Conservation (phyloP, 2,113 vertebrate species). For the Puffinus mauretanicus region DNA sequence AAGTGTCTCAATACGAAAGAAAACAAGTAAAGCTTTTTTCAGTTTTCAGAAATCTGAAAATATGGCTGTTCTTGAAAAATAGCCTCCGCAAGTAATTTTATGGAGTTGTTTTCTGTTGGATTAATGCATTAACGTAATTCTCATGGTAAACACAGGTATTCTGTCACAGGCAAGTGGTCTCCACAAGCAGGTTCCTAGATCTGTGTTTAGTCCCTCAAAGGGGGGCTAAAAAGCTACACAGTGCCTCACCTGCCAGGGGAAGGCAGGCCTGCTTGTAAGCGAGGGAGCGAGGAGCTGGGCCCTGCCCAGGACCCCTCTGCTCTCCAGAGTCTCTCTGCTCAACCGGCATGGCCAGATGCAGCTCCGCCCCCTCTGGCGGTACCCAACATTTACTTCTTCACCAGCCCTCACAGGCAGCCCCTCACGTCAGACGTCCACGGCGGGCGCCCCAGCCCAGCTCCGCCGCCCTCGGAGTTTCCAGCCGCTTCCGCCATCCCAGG, state of each 20-base stretch:
- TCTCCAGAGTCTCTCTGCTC: neutral
- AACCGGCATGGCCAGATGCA: neutral
- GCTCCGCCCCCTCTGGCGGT: neutral
- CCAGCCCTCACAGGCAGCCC: no score
- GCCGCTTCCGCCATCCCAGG: no score
- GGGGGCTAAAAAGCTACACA: neutral
- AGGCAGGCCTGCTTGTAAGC: neutral
- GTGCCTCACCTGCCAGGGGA: neutral
- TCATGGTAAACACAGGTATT: neutral
- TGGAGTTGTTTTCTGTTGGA: neutral
- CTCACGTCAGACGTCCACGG: rapidly evolving
- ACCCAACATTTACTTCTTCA: neutral
- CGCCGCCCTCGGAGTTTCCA: no score
- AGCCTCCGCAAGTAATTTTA: neutral
- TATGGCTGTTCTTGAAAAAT: neutral
- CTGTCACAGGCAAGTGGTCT: neutral
- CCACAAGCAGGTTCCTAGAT: neutral
- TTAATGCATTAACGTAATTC: neutral
- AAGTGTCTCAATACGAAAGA: neutral
- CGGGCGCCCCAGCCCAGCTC: no score
- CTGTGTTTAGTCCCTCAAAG: no score
- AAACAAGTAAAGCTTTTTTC: neutral
- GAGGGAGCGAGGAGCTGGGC: neutral
- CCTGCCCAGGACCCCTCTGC: neutral
- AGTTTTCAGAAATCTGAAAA: neutral